These are phyloP conservation scores for Sarcophaga bullata DNA, from an alignment of 1,140 invertebrate species.

Conservation along the genomic window DNA sequence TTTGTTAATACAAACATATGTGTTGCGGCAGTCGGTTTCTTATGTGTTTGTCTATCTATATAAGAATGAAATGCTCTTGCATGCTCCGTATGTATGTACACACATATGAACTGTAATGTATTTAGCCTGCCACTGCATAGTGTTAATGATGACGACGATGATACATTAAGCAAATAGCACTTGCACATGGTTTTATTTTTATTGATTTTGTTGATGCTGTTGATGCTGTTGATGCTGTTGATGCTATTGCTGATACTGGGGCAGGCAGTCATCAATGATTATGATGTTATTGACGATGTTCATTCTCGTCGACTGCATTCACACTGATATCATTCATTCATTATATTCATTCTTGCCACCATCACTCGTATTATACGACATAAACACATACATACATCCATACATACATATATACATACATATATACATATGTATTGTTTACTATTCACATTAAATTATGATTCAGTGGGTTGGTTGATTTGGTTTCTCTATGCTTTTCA, in stretches of 20 bases:
- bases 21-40: no score
- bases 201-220: not conserved
- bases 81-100: not conserved
- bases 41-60: not conserved
- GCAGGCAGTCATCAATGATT: not conserved
- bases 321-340: not conserved
- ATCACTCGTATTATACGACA: no score
- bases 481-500: not conserved
- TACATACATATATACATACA: no score
- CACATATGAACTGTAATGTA: no score
- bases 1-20: no score
- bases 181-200: not conserved
- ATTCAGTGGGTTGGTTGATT: not conserved
- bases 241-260: not conserved
- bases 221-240: not conserved
- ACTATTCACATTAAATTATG: conserved; percentile 19
- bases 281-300: conserved; percentile 12
- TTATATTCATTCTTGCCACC: no score
- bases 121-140: no score
- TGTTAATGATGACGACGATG: not conserved
- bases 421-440: not conserved
- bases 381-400: no score
- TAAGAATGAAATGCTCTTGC: not conserved
- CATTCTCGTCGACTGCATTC: conserved; percentile 8
- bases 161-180: not conserved